These are phyloP conservation scores for Agonopterix subpropinquella DNA, from an alignment of 2,888 invertebrate species.

Conservation along the genomic window DNA sequence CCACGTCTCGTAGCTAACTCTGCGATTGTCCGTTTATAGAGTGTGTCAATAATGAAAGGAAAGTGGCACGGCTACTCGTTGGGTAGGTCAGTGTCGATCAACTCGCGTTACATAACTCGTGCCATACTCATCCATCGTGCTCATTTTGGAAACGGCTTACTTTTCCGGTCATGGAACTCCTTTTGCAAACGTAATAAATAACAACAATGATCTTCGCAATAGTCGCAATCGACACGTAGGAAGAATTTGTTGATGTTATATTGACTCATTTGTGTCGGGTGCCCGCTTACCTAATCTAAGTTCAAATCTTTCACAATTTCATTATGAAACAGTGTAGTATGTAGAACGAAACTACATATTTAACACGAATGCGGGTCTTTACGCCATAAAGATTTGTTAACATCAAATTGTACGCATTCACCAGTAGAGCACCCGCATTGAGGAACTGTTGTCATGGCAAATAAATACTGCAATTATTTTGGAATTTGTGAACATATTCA, in stretches of 20 bases:
- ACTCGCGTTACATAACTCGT: constrained; percentile 54
- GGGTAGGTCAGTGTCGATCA: constrained; percentile 69
- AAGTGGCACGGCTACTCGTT: constrained; percentile 59
- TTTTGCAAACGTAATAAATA: constrained; percentile 12
- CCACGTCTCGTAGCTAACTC: too few species aligned
- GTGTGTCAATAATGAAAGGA: constrained; percentile 73
- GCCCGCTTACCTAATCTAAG: too few species aligned
- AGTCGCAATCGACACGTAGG: too few species aligned
- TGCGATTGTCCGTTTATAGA: constrained; percentile 1
- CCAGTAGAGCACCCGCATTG: not conserved
- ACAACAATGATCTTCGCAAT: too few species aligned
- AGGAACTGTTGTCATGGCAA: not conserved
- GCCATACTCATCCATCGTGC: constrained; percentile 57
- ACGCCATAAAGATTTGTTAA: not conserved
- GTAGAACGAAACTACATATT: not conserved
- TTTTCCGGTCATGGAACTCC: constrained; percentile 13
- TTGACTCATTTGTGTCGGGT: too few species aligned
- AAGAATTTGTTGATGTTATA: not conserved
- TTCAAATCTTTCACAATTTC: too few species aligned
- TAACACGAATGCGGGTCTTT: not conserved
- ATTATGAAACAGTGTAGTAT: too few species aligned
- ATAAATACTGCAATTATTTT: not conserved
- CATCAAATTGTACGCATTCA: not conserved
- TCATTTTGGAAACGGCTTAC: constrained; percentile 40
- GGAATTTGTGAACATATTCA: not conserved